phyloP scores from a whole-genome alignment of 1,140 invertebrate genomes.

The Mamestra configurata region DNA sequence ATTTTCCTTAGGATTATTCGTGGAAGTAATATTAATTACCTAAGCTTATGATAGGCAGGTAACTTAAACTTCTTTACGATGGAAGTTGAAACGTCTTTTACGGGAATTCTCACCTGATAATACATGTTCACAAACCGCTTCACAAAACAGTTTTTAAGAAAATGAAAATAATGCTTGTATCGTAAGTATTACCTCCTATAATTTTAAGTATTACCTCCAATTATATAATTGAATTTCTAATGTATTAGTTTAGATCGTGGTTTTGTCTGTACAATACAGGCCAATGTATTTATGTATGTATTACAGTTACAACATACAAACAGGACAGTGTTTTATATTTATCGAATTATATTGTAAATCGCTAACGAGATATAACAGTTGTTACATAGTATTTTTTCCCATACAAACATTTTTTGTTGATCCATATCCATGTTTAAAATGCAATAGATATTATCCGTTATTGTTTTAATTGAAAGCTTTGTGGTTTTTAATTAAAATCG shows the following conservation, averaged over 20 bases:
- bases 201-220: constrained; percentile 85
- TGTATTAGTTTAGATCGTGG: constrained; percentile 60
- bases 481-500: constrained; percentile 57
- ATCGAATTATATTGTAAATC: constrained; percentile 82
- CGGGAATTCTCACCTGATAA: constrained; percentile 50
- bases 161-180: constrained; percentile 72
- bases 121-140: constrained; percentile 80
- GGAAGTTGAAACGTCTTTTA: constrained; percentile 33
- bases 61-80: constrained; percentile 19
- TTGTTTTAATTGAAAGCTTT: constrained; percentile 61
- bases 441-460: constrained; percentile 79
- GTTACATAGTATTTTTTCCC: constrained; percentile 84
- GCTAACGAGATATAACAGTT: constrained; percentile 81
- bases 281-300: constrained; percentile 53
- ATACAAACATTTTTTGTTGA: constrained; percentile 86
- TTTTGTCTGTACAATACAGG: constrained; percentile 10
- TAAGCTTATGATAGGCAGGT: constrained; percentile 49
- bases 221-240: constrained; percentile 79
- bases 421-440: constrained; percentile 84
- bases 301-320: constrained; percentile 53
- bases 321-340: constrained; percentile 78
- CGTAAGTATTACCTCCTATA: constrained; percentile 85
- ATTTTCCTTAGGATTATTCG: constrained; percentile 39
- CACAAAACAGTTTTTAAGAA: constrained; percentile 71
- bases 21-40: constrained; percentile 42